Evolutionary conservation across 2,797 vertebrate genomes (phyloP).

Genomic region (Acanthiza pusilla): DNA sequence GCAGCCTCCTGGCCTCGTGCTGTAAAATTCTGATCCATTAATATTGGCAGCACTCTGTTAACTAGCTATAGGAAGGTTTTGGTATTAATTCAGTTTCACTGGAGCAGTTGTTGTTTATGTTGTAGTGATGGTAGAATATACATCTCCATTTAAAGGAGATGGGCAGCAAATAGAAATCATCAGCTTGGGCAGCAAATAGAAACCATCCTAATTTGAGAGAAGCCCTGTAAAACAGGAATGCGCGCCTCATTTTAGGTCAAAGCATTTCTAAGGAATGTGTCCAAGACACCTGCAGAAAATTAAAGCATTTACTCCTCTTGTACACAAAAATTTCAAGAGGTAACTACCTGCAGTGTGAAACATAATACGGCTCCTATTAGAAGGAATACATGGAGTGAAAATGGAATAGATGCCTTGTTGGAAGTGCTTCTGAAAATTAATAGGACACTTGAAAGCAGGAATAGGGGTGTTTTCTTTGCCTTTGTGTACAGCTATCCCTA

Average conservation of each 20-base stretch:
- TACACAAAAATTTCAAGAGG: slow-evolving; percentile 69
- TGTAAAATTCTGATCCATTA: background rate
- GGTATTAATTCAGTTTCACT: background rate
- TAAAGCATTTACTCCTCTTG: slow-evolving; percentile 53
- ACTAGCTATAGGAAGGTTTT: background rate
- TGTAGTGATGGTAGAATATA: background rate
- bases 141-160: background rate
- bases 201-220: slow-evolving; percentile 15
- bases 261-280: slow-evolving; percentile 47
- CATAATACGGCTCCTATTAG: slow-evolving; percentile 67
- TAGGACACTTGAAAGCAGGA: slow-evolving; percentile 28
- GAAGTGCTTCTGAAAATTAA: slow-evolving; percentile 51
- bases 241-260: slow-evolving; percentile 52
- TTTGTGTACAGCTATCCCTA: slow-evolving; percentile 6
- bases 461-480: slow-evolving; percentile 5
- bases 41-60: background rate
- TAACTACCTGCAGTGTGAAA: slow-evolving; percentile 69
- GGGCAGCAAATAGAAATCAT: background rate
- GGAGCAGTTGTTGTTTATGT: background rate
- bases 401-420: slow-evolving; percentile 55
- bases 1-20: background rate
- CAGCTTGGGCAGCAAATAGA: background rate
- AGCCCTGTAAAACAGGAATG: slow-evolving; percentile 52
- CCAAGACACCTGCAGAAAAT: slow-evolving; percentile 77
- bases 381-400: slow-evolving; percentile 48